Evolutionary conservation across 1,140 invertebrate species (phyloP).

Genomic region (Pogonus chalceus): DNA sequence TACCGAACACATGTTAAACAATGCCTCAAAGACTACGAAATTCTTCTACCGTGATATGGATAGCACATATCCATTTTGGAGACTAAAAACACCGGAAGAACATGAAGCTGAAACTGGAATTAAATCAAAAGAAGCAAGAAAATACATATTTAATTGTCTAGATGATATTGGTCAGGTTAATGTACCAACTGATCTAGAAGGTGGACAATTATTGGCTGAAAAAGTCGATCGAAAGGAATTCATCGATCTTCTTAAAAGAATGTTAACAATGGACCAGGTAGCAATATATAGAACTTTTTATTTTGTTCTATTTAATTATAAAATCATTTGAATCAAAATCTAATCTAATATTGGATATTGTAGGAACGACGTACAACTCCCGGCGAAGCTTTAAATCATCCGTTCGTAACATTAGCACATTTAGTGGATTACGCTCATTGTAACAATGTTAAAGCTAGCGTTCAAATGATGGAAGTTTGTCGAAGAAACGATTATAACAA

Average conservation of each 20-base stretch:
- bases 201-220: conserved; percentile 87
- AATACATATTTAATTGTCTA: conserved; percentile 99
- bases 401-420: conserved; percentile 87
- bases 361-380: conserved; percentile 89
- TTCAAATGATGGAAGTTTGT: conserved; percentile 91
- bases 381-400: conserved; percentile 88
- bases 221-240: conserved; percentile 94
- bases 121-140: conserved; percentile 98
- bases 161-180: conserved; percentile 98
- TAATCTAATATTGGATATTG: conserved; percentile 19
- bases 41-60: conserved; percentile 98
- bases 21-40: conserved; percentile 95
- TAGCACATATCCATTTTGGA: conserved; percentile 95
- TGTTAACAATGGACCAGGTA: conserved; percentile 96
- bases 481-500: conserved; percentile 52
- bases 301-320: too few species aligned
- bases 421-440: conserved; percentile 94
- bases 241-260: conserved; percentile 91
- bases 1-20: conserved; percentile 97
- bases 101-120: conserved; percentile 96
- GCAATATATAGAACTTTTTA: conserved; percentile 42
- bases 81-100: conserved; percentile 95
- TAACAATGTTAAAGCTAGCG: conserved; percentile 89
- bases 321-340: too few species aligned
- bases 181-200: conserved; percentile 92